Evolutionary conservation across 2,797 vertebrate genomes (phyloP), one percentile per base, ranked within the genome.

Genomic region (Oreochromis grahami): DNA sequence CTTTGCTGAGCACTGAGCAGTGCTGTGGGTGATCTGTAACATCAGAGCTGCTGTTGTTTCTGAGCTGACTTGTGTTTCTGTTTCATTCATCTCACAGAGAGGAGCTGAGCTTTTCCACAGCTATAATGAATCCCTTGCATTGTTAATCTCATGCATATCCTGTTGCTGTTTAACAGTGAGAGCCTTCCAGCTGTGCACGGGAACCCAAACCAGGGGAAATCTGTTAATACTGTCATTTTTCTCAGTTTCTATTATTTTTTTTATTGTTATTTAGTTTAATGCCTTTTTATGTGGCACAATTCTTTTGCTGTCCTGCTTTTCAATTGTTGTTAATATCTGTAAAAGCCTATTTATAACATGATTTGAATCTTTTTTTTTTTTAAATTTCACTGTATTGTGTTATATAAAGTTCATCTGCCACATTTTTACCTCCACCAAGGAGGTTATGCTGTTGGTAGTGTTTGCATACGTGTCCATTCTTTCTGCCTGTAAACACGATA

Each of bases 61-160:
- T n/a, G 36, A 50, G 26, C 51, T 29, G 51, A 84, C 74, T 72
- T 82, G 26, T 1, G 6, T 82, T 82, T 87, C 65, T 81, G 52
- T 76, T 88, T 84, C 26, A 76, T 86, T 79, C 50, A 77, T 80
- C 80, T 81, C 34, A 34, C 82, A 80, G 79, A 86, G 45, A 68
- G 78, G 56, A 56, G 45, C 43, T 76, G 72, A 50, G 80, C 41
- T 65, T 80, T 88, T 87, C 76, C 45, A 83, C 65, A 80, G 76
- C 84, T 45, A 45, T 70, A 82, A 82, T 81, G 77, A 77, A 84
- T 79, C 43, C 72, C 26, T 63, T 79, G 65, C 76, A 83, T 70
- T 84, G 77, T 78, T 89, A 86, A 88, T 90, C 78, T 79, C 68
- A 80, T 50, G 72, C 55, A 48, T 58, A 87, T 86, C 82, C 79